A percentile compares a stretch with the other conserved stretches of the same genome.
These are phyloP conservation scores for Sterna hirundo DNA, from an alignment of 2,113 vertebrate species.

Conservation along the genomic window DNA sequence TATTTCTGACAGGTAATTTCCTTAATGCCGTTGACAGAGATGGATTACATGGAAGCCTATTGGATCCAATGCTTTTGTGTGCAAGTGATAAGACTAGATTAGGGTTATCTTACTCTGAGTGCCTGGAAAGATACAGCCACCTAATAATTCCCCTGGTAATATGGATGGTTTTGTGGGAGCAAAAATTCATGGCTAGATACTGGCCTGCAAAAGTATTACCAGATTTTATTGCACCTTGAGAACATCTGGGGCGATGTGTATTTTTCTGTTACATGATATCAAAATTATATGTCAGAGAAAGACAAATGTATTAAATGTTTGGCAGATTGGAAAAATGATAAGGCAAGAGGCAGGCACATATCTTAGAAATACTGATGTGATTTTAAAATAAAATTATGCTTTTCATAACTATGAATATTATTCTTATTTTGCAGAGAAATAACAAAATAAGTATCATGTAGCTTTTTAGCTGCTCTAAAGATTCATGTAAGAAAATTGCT, in stretches of 20 bases:
- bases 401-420: not conserved
- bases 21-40: constrained; percentile 89
- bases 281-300: constrained; percentile 43
- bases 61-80: constrained; percentile 80
- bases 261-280: not conserved
- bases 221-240: constrained; percentile 48
- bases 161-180: constrained; percentile 56
- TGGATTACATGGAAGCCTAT: constrained; percentile 79
- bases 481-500: not conserved
- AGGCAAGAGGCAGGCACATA: not conserved
- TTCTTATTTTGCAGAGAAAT: not conserved
- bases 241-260: constrained; percentile 46
- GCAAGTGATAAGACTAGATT: constrained; percentile 80
- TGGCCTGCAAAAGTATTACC: constrained; percentile 34
- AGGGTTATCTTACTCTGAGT: constrained; percentile 79
- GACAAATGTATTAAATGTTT: constrained; percentile 30
- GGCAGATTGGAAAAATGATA: not conserved
- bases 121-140: constrained; percentile 71
- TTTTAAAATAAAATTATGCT: not conserved
- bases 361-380: not conserved
- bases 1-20: constrained; percentile 90
- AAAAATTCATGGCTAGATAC: constrained; percentile 49
- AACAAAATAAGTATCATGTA: not conserved
- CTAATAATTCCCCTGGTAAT: constrained; percentile 83
- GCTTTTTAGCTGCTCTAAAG: not conserved